Evolutionary conservation across 1,140 invertebrate genomes (phyloP).

Genomic region (Forficula auricularia): DNA sequence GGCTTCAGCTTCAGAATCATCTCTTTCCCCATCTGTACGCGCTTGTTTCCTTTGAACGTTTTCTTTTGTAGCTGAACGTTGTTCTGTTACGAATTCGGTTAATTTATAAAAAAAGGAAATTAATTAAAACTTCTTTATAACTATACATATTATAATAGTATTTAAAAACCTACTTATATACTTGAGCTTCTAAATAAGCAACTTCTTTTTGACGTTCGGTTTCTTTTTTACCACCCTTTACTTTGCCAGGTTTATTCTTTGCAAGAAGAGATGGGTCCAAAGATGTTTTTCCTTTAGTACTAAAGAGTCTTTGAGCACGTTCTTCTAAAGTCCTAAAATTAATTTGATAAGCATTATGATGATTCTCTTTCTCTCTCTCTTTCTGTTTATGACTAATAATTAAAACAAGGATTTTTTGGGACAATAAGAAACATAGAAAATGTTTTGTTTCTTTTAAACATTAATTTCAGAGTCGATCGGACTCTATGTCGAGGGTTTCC

Average conservation of each 20-base stretch:
- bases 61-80: slow-evolving; percentile 82
- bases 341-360: slow-evolving; percentile 13
- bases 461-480: too few relatives aligned
- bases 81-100: slow-evolving; percentile 61
- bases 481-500: too few relatives aligned
- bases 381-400: neutral
- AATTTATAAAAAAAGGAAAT: slow-evolving; percentile 31
- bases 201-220: slow-evolving; percentile 63
- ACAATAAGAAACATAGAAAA: slow-evolving; percentile 3
- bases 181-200: slow-evolving; percentile 69
- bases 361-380: slow-evolving; percentile 6
- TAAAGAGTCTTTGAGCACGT: slow-evolving; percentile 84
- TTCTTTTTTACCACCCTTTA: slow-evolving; percentile 37
- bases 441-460: too few relatives aligned
- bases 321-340: slow-evolving; percentile 72
- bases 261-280: slow-evolving; percentile 80
- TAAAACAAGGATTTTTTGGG: too few relatives aligned
- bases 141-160: neutral
- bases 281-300: slow-evolving; percentile 83
- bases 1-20: slow-evolving; percentile 82
- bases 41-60: slow-evolving; percentile 98
- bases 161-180: slow-evolving; percentile 43
- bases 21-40: slow-evolving; percentile 81
- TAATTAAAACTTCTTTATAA: too few relatives aligned
- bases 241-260: slow-evolving; percentile 54